Conservation (phyloP, 2,797 vertebrate species). For the Pteropus rufus region DNA sequence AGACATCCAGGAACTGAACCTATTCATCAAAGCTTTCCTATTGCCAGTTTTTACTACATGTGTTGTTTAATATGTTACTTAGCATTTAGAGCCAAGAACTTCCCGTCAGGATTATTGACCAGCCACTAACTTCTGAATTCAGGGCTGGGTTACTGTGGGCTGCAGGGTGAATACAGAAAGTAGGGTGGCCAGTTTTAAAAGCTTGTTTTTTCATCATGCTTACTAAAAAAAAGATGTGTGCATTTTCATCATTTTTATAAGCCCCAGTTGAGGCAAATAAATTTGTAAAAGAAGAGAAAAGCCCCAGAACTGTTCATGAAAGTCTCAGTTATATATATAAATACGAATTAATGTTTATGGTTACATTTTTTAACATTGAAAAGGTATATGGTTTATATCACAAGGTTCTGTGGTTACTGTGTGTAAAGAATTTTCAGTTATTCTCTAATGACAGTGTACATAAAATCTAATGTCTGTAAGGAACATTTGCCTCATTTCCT, state of each 20-base stretch:
- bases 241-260: neutral
- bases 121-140: neutral
- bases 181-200: neutral
- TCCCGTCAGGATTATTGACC: neutral
- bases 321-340: constrained; percentile 5
- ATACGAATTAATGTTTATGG: neutral
- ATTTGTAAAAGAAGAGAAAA: neutral
- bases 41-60: neutral
- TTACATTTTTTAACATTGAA: neutral
- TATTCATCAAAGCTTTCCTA: neutral
- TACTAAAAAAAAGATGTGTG: neutral
- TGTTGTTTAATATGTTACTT: neutral
- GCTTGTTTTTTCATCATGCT: neutral
- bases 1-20: neutral
- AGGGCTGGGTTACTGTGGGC: neutral
- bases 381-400: neutral
- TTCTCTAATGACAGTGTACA: neutral
- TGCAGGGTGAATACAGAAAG: neutral
- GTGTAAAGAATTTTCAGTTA: neutral
- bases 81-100: neutral
- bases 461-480: neutral
- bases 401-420: neutral
- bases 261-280: neutral
- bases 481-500: neutral
- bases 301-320: neutral